Percentiles rank a stretch among this genome's conserved stretches.
phyloP scores from a whole-genome alignment of 1,140 invertebrate species.

The Aplysia californica region DNA sequence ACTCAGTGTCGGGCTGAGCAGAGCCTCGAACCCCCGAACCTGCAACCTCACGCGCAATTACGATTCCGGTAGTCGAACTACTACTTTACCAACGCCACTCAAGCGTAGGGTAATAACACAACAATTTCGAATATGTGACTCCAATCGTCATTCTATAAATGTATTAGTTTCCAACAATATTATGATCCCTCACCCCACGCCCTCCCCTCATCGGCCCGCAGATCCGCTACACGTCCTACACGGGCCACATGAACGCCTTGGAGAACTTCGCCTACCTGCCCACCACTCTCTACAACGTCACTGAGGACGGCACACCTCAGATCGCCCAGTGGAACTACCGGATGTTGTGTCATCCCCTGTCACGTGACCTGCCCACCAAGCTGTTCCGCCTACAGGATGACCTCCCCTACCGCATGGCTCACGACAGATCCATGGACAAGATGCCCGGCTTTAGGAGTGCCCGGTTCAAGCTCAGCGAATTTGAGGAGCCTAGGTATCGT shows the following conservation, averaged over 20 bases:
- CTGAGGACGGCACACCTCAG: conserved; percentile 34
- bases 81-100: no score
- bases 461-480: conserved; percentile 35
- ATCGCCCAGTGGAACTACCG: conserved; percentile 60
- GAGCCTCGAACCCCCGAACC: no score
- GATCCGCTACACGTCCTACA: conserved; percentile 42
- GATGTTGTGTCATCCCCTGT: conserved; percentile 55
- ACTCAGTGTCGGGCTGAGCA: no score
- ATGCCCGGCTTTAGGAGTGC: conserved; percentile 26
- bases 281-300: conserved; percentile 39
- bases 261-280: conserved; percentile 51
- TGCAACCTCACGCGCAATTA: no score
- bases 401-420: conserved; percentile 35
- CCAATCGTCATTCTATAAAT: no score
- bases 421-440: conserved; percentile 20
- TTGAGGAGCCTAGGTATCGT: background rate
- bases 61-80: no score
- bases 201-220: no score
- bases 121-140: no score
- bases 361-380: conserved; percentile 22
- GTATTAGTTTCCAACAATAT: no score
- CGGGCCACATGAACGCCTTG: conserved; percentile 36
- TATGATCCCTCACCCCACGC: no score
- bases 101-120: no score
- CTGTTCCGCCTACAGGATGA: conserved; percentile 47